A percentile compares a stretch with the other conserved stretches of the same genome.
phyloP scores from a whole-genome alignment of 2,113 vertebrate species.

The Varanus salvator region DNA sequence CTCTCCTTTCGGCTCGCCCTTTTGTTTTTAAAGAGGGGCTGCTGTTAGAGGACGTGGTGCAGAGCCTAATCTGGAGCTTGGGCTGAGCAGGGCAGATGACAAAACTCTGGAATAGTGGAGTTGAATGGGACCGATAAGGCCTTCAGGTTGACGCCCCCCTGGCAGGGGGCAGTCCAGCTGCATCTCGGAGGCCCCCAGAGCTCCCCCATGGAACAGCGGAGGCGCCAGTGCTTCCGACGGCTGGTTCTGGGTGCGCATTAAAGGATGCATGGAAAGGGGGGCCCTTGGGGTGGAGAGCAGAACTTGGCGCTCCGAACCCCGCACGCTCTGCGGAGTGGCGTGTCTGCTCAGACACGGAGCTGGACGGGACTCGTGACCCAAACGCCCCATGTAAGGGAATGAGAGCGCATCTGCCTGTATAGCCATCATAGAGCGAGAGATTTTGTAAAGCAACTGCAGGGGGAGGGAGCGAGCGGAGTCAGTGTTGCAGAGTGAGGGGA shows the following conservation, averaged over 20 bases:
- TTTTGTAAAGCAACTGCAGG: no score
- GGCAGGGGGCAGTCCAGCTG: no score
- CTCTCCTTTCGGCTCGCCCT: background rate
- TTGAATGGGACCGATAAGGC: no score
- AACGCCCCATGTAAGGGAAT: background rate
- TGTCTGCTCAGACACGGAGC: background rate
- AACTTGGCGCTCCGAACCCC: background rate
- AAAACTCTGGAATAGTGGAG: no score
- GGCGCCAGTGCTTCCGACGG: no score
- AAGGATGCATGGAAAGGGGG: background rate
- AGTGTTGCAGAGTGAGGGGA: background rate
- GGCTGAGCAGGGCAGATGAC: no score
- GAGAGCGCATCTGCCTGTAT: background rate
- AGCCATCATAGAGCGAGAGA: no score
- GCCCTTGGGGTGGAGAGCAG: background rate
- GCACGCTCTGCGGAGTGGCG: background rate
- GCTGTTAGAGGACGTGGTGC: conserved; percentile 7
- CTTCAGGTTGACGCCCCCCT: no score
- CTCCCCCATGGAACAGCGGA: background rate
- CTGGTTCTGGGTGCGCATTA: background rate
- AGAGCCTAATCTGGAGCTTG: no score
- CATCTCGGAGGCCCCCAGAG: no score
- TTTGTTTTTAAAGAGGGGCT: background rate
- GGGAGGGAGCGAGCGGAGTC: no score
- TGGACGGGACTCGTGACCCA: background rate